Percentiles rank a stretch among this genome's conserved stretches.
phyloP scores from a whole-genome alignment of 2,113 vertebrate species.

The Callipepla squamata region DNA sequence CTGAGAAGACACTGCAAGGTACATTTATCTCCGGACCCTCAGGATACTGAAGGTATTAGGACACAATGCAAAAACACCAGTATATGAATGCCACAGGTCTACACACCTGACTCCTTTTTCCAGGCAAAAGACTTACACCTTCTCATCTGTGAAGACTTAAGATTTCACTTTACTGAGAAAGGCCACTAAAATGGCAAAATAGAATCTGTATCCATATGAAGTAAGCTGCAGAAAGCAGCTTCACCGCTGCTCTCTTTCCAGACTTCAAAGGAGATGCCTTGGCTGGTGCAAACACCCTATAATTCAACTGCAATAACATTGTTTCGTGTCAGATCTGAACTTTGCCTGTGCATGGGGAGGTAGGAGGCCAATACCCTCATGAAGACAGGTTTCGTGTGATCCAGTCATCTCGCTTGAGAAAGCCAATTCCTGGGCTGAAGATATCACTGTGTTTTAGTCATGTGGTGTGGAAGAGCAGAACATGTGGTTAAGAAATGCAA shows the following conservation, averaged over 20 bases:
- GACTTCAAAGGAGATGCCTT: neutral
- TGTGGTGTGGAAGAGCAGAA: neutral
- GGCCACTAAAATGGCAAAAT: neutral
- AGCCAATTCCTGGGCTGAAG: neutral
- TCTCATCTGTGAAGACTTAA: neutral
- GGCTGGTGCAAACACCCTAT: neutral
- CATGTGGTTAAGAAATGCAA: neutral
- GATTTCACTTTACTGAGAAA: neutral
- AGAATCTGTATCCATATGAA: neutral
- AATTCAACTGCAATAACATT: neutral
- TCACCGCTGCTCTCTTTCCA: neutral
- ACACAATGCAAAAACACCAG: neutral
- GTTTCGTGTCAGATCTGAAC: neutral
- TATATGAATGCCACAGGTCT: neutral
- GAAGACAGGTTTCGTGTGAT: neutral
- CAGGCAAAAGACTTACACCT: neutral
- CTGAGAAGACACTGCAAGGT: neutral
- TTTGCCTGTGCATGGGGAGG: neutral
- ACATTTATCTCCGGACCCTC: neutral
- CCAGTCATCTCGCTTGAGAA: neutral
- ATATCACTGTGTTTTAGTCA: neutral
- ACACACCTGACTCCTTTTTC: neutral
- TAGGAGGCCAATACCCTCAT: neutral
- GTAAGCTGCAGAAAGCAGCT: neutral
- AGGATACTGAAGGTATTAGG: rapidly evolving